These are phyloP conservation scores for Parnassius smintheus DNA, from an alignment of 2,888 invertebrate genomes.

Conservation along the genomic window DNA sequence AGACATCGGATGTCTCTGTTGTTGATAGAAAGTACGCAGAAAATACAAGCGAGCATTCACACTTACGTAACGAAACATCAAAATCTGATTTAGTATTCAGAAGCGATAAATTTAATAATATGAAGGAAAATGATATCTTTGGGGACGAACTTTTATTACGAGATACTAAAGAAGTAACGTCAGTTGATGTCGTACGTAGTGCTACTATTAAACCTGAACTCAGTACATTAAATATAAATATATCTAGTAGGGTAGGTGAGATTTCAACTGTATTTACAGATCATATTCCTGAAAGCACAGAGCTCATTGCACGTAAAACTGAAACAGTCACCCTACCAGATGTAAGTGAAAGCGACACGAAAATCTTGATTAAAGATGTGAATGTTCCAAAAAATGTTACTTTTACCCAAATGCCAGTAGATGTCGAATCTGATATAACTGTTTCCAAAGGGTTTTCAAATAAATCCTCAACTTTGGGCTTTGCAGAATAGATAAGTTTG, in stretches of 20 bases:
- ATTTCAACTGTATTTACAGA: neutral
- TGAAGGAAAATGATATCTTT: neutral
- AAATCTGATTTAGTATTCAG: constrained; percentile 1
- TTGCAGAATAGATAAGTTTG: neutral
- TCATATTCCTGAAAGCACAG: neutral
- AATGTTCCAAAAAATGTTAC: neutral
- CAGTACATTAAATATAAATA: neutral
- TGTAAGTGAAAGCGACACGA: neutral
- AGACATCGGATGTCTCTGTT: neutral
- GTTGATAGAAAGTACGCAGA: neutral
- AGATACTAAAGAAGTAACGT: neutral
- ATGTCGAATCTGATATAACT: neutral
- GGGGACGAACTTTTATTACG: neutral
- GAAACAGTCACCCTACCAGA: neutral
- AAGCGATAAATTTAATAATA: constrained; percentile 4
- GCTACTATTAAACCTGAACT: neutral
- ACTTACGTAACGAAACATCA: neutral
- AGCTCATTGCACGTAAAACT: neutral
- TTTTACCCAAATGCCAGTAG: neutral
- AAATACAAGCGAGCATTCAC: neutral
- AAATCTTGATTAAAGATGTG: neutral
- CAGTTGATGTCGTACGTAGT: neutral
- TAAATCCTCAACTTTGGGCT: neutral
- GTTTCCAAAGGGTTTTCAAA: neutral
- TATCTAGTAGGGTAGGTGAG: neutral